Evolutionary conservation across 2,888 invertebrate genomes (phyloP), one percentile per base, ranked within the genome.

Genomic region (Noctua comes): DNA sequence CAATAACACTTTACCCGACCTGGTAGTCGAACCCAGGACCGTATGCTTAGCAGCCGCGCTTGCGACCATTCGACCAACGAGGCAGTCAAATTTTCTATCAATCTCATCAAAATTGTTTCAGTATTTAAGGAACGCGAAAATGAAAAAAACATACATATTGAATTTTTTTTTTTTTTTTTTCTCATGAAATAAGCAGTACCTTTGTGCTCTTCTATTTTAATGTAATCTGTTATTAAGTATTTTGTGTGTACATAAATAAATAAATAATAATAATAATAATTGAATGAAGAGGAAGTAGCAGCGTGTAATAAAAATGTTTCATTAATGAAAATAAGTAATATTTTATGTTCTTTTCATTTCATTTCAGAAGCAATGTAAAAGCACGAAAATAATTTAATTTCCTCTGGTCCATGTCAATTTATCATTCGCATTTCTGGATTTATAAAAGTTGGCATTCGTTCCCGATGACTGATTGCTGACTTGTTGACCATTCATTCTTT

Each of bases 401-500:
- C 21, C 48, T 65, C 57, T 21, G n/a, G 46, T n/a, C 4, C 40
- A 36, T 18, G n/a, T 68, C 46, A 73, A 73, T 79, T 73, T 54
- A 46, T 79, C 62, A 74, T 68, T 79, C 27, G 36, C 27, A 54
- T 36, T 68, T 79, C 43, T 46, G 68, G 24, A 57, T 68, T 74
- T 74, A 59, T 51, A 48, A 40, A 57, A n/a, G 46, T 68, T 74
- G 4, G 24, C 24, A 36, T 73, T 69, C 72, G 59, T 69, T 72
- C 59, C n/a, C 65, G 51, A 71, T 76, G 83, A 83, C 54, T 68
- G 54, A 73, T 76, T 54, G 57, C 54, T 70, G 36, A 24, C 65
- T 65, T 69, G 66, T 72, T 76, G 77, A 77, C 51, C 40, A 57
- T 77, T 65, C 54, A 31, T 57, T 73, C 59, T 71, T 64, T 74